Evolutionary conservation across 2,888 invertebrate species (phyloP).

Genomic region (Micoletzkya japonica): DNA sequence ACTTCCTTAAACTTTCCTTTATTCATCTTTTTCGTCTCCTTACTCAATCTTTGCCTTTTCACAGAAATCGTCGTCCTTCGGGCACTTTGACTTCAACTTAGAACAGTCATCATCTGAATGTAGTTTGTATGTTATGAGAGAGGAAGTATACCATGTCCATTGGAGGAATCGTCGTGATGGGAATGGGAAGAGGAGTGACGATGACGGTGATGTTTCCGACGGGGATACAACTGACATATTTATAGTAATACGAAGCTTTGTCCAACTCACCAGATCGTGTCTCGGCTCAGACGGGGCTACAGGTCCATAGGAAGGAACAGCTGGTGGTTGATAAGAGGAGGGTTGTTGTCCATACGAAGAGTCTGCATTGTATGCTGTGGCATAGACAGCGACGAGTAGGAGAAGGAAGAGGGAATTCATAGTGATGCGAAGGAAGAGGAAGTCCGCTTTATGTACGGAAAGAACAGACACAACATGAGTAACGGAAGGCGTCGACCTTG

Average conservation of each 20-base stretch:
- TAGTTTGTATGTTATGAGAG: too few species aligned
- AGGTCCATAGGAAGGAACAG: neutral
- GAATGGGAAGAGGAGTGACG: neutral
- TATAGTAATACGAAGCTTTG: neutral
- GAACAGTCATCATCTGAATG: neutral
- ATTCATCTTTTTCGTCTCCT: neutral
- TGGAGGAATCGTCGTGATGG: neutral
- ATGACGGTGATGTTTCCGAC: too few species aligned
- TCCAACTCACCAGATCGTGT: neutral
- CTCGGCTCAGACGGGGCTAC: too few species aligned
- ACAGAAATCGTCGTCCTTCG: neutral
- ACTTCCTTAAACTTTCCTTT: neutral
- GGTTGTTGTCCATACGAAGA: neutral
- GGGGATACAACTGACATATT: too few species aligned
- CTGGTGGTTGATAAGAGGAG: neutral
- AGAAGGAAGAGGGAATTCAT: slow-evolving; percentile 7
- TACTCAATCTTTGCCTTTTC: neutral
- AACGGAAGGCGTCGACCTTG: neutral
- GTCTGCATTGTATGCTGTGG: neutral
- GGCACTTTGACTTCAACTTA: slow-evolving; percentile 1
- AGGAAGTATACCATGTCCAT: neutral
- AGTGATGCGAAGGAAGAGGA: neutral
- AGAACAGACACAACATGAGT: slow-evolving; percentile 9
- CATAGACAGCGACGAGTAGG: neutral
- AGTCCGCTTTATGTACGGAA: neutral